phyloP scores from a whole-genome alignment of 92 coral and sea anemone genomes.

The Galaxea fascicularis region DNA sequence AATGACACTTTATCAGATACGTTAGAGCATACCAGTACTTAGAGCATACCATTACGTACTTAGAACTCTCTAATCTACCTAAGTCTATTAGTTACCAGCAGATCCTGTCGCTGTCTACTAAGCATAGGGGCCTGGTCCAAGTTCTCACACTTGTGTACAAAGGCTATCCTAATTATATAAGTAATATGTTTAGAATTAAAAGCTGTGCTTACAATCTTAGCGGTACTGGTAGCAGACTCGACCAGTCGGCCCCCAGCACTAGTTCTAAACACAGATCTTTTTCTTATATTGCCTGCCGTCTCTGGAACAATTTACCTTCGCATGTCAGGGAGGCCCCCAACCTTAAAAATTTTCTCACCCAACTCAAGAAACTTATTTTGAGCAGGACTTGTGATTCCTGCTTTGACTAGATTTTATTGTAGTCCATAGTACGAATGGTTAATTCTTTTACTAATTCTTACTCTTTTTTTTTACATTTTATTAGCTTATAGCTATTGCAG shows the following conservation, averaged over 20 bases:
- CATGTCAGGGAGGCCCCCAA: background rate
- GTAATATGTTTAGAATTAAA: background rate
- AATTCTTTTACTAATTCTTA: too few species aligned
- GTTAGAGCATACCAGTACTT: constrained; percentile 3
- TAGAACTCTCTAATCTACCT: constrained; percentile 12
- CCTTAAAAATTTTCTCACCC: background rate
- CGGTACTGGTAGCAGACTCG: background rate
- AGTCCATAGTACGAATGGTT: too few species aligned
- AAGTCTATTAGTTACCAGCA: constrained; percentile 7
- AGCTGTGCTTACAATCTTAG: constrained; percentile 15
- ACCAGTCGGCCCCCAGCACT: constrained; percentile 6
- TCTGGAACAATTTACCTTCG: constrained; percentile 11
- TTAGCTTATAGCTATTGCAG: too few species aligned
- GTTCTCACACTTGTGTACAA: constrained; percentile 8
- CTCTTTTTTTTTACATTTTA: too few species aligned
- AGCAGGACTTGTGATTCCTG: background rate
- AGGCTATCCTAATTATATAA: constrained; percentile 20
- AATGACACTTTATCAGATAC: background rate
- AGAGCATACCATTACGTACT: background rate
- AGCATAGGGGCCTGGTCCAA: constrained; percentile 16
- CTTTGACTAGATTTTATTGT: too few species aligned
- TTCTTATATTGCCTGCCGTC: constrained; percentile 18
- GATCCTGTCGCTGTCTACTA: constrained; percentile 18
- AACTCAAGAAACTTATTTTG: background rate
- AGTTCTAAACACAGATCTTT: background rate